Evolutionary conservation across 1,140 invertebrate genomes (phyloP), one percentile per base, ranked within the genome.

Genomic region (Drosophila pectinifera): DNA sequence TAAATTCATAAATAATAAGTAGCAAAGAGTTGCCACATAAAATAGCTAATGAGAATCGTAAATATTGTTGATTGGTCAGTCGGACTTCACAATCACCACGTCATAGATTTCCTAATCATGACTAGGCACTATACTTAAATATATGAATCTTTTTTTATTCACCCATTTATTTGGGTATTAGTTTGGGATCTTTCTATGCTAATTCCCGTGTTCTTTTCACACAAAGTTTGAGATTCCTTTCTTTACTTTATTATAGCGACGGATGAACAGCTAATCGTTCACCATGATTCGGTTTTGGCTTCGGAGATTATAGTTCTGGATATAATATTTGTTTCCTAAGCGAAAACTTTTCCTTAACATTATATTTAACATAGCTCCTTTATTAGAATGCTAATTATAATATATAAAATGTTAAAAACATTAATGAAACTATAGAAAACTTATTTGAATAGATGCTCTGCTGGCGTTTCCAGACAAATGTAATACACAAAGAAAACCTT

Each of bases 221-320:
- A 14, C 43, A 38, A 10, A 38, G 22, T 26, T 72, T 63, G 31
- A 14, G 39, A 49, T 46, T 73, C 13, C 34, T 45, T 41, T 45
- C 28, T 38, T 31, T 16, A 31, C 5, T 4, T 53, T 13, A 14
- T 18, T 41, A 36, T 36, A 10, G 56, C 53, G 22, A 45, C 39
- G 45, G 39, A 54, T 22, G 26, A 74, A 45, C 59, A 74, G 53
- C 28, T 74, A 59, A 64, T 73, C 38, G 16, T 56, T 73, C 28
- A 14, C 43, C 59, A 65, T 53, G 45, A 65, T 46, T 75, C 16
- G 18, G 28, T 74, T 74, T 59, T 55, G 11, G 11, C 31, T 64
- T 49, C 63, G 16, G 8, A 36, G 39, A 20, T 18, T n/a, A 36
- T 48, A 18, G 13, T 38, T 46, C 8, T 13, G 20, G 31, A n/a